Evolutionary conservation across 2,888 invertebrate species (phyloP).

Genomic region (Macrosiphum euphorbiae): DNA sequence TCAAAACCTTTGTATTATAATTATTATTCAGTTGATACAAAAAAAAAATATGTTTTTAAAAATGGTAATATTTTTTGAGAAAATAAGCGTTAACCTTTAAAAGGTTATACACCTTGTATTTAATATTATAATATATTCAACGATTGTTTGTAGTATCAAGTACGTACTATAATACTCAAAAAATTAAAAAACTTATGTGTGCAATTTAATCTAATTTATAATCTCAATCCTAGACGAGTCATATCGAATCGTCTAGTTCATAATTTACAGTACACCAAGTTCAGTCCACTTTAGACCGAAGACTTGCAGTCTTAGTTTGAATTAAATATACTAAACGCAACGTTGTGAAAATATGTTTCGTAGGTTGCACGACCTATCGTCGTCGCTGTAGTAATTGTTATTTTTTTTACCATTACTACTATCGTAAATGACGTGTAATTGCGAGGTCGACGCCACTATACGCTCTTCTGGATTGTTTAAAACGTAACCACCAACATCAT

Average conservation of each 20-base stretch:
- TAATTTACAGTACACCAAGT: background rate
- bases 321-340: background rate
- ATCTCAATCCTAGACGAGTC: background rate
- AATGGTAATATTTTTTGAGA: background rate
- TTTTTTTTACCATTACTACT: background rate
- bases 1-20: background rate
- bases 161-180: background rate
- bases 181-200: accelerated
- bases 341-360: background rate
- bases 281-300: background rate
- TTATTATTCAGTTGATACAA: background rate
- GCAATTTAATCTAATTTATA: background rate
- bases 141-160: background rate
- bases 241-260: background rate
- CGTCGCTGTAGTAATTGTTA: background rate
- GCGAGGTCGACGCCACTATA: background rate
- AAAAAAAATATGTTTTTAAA: too few relatives aligned
- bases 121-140: too few relatives aligned
- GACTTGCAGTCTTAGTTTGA: background rate
- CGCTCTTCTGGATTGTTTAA: slow-evolving; percentile 12
- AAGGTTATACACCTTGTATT: background rate
- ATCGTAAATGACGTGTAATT: background rate
- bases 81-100: background rate
- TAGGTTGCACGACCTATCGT: background rate
- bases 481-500: slow-evolving; percentile 5